A percentile compares a stretch with the other conserved stretches of the same genome.
Evolutionary conservation across 1,140 invertebrate genomes (phyloP).

Genomic region (Bombus polaris): DNA sequence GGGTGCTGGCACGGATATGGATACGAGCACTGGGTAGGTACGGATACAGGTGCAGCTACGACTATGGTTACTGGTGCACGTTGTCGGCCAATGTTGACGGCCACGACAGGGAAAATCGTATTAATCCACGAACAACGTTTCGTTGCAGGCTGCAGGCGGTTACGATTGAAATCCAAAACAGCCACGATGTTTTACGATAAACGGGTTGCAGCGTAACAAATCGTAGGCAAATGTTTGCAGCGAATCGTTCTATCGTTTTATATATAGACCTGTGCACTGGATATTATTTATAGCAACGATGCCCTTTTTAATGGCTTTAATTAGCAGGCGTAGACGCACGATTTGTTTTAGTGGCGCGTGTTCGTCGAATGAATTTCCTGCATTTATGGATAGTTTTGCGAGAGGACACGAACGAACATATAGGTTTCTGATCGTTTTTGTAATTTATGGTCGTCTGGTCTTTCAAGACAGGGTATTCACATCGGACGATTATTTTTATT

Average conservation of each 20-base stretch:
- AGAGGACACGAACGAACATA: too few relatives aligned
- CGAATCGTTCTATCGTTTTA: not conserved
- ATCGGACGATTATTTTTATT: too few relatives aligned
- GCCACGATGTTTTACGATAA: not conserved
- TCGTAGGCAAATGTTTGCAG: not conserved
- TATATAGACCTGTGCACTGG: not conserved
- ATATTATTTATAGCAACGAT: not conserved
- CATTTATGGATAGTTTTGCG: too few relatives aligned
- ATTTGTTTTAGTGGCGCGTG: not conserved
- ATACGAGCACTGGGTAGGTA: not conserved
- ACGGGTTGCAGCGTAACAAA: not conserved
- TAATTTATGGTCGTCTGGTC: too few relatives aligned
- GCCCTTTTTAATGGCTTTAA: not conserved
- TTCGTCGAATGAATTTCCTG: too few relatives aligned
- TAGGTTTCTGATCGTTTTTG: too few relatives aligned
- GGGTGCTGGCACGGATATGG: not conserved
- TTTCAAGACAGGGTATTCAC: too few relatives aligned
- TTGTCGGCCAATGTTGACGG: not conserved
- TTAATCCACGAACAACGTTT: slow-evolving; percentile 34
- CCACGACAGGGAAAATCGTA: slow-evolving; percentile 15
- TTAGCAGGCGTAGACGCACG: not conserved
- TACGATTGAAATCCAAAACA: slow-evolving; percentile 8
- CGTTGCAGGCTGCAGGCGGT: not conserved
- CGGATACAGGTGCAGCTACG: not conserved
- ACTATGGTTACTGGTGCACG: not conserved